Base-by-base conservation (phyloP, 2,797 vertebrate species). In the Pangasius sanitwongsei region DNA sequence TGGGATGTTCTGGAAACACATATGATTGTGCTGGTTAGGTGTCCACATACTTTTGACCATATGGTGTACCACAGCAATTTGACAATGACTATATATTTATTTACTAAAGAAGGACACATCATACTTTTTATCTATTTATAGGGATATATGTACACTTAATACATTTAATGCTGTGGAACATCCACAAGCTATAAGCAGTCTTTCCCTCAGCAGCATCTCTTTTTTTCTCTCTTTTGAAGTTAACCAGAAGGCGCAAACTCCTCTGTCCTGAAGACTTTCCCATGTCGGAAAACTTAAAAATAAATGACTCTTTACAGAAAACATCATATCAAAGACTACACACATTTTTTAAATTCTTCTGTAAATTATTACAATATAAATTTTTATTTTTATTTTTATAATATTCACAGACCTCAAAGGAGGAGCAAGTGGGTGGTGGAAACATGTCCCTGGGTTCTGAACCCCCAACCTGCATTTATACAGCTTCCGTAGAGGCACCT, bases 381-480 rank as follows among this genome's bases (percentile, higher is more conserved):
- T 15, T 83, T 13, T n/a, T n/a, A n/a, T n/a, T n/a, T n/a, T n/a
- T n/a, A n/a, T n/a, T n/a, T n/a, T n/a, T n/a, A n/a, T n/a, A n/a
- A n/a, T 77, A 48, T 86, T 59, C 13, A 11, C 86, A 96, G 94
- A 89, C 50, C 86, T 85, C 11, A 1, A 12, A 37, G 12, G 89
- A 89, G 80, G 3, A 37, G 1, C 86, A 88, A 8, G 50, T 90
- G 23, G 48, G 50, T 1, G 84, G 78, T 59, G 86, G 80, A 41
- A 83, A 92, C 81, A 94, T 86, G 89, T 86, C 41, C 86, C 88
- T 85, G 0, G 92, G 92, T 28, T 72, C 53, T 0, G 94, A 93
- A 86, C 92, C 93, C 0, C 90, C 92, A 12, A 13, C 34, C 37
- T 37, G 0, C 78, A 93, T 91, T 88, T 88, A 88, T 9, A 20